phyloP scores from a whole-genome alignment of 2,797 vertebrate genomes.

The Myotis vivesi region DNA sequence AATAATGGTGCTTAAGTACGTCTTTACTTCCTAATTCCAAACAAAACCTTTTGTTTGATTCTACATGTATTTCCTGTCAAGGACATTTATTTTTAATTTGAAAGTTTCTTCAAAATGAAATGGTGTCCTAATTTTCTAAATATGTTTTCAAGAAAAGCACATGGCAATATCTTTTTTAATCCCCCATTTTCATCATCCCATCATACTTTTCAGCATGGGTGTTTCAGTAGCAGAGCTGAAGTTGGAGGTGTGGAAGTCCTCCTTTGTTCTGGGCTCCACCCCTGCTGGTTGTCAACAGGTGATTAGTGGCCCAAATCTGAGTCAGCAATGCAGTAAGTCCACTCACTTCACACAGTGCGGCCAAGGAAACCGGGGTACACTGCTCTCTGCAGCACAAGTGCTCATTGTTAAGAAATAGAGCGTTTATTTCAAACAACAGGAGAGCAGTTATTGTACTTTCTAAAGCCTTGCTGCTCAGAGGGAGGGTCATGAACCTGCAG shows the following conservation, averaged over 20 bases:
- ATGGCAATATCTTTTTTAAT: not conserved
- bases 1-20: not conserved
- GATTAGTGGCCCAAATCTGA: not conserved
- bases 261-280: not conserved
- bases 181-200: not conserved
- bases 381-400: not conserved
- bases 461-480: not conserved
- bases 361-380: not conserved
- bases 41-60: constrained; percentile 10
- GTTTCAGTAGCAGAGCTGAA: not conserved
- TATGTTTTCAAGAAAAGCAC: constrained; percentile 7
- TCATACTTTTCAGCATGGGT: not conserved
- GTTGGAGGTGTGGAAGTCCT: not conserved
- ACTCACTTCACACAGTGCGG: not conserved
- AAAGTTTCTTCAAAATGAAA: constrained; percentile 49
- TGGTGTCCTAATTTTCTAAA: constrained; percentile 26
- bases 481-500: not conserved
- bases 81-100: constrained; percentile 46
- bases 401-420: constrained; percentile 16
- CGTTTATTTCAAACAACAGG: not conserved
- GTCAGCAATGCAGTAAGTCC: not conserved
- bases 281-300: not conserved
- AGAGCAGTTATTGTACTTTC: not conserved
- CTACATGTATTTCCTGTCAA: constrained; percentile 35
- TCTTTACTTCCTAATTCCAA: constrained; percentile 49